Evolutionary conservation across 2,113 vertebrate genomes (phyloP).

Genomic region (Aplodontia rufa): DNA sequence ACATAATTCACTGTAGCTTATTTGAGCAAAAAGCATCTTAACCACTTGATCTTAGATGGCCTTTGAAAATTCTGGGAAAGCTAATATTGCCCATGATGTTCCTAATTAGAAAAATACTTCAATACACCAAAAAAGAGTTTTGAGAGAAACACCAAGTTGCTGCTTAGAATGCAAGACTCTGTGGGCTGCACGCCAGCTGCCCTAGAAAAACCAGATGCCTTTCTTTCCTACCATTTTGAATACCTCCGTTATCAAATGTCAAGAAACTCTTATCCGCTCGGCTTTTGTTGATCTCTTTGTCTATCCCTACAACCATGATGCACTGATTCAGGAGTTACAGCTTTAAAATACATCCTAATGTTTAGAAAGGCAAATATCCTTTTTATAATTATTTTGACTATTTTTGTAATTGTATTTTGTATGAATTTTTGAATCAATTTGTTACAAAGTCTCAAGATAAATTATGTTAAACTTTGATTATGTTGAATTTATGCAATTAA

Average conservation of each 20-base stretch:
- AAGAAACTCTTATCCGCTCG: background rate
- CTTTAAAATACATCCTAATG: background rate
- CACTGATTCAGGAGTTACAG: background rate
- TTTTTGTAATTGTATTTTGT: background rate
- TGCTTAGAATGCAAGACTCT: background rate
- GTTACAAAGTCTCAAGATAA: constrained; percentile 18
- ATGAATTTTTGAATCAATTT: background rate
- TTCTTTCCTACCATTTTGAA: background rate
- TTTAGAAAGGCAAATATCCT: background rate
- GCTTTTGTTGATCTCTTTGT: background rate
- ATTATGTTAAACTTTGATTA: background rate
- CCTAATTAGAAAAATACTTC: background rate
- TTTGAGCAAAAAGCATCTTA: background rate
- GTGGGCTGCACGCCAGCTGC: background rate
- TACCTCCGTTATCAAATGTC: background rate
- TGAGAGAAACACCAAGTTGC: background rate
- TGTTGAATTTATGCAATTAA: background rate
- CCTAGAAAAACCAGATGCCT: background rate
- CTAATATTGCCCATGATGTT: background rate
- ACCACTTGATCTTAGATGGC: background rate
- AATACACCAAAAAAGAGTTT: background rate
- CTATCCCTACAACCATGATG: background rate
- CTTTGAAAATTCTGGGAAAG: background rate
- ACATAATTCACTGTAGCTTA: background rate
- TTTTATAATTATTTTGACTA: constrained; percentile 24